Conservation (phyloP, 2,888 invertebrate species). For the Microdon myrmicae region DNA sequence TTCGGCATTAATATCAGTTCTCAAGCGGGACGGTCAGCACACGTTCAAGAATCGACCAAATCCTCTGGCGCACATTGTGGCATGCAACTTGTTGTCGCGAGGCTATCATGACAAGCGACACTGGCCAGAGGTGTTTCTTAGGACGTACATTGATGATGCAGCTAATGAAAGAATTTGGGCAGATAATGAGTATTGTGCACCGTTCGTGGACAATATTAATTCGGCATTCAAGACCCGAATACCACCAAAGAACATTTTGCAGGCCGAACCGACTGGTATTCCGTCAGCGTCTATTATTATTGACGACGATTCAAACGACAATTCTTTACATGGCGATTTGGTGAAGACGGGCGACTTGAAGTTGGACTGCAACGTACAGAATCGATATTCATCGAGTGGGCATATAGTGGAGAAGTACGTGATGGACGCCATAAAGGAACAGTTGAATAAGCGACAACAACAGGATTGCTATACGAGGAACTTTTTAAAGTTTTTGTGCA, state of each 20-base stretch:
- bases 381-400: conserved; percentile 70
- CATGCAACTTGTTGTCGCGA: conserved; percentile 84
- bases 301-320: conserved; percentile 70
- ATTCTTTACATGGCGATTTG: conserved; percentile 63
- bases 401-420: conserved; percentile 76
- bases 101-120: conserved; percentile 83
- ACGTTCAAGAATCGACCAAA: conserved; percentile 83
- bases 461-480: conserved; percentile 90
- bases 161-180: conserved; percentile 94
- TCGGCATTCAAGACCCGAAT: conserved; percentile 66
- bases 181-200: conserved; percentile 89
- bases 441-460: conserved; percentile 84
- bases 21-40: conserved; percentile 78
- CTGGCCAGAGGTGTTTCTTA: conserved; percentile 94
- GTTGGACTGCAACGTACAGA: conserved; percentile 68
- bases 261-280: conserved; percentile 42
- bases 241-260: conserved; percentile 59
- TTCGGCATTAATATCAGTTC: conserved; percentile 81
- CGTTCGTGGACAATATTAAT: conserved; percentile 90
- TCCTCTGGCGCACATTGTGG: conserved; percentile 81
- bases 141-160: conserved; percentile 94
- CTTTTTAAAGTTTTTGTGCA: conserved; percentile 84
- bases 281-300: conserved; percentile 55
- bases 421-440: conserved; percentile 87
- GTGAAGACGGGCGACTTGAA: conserved; percentile 66